These are phyloP conservation scores for Leptonema lineaticorne DNA, from an alignment of 1,140 invertebrate genomes.

Conservation along the genomic window DNA sequence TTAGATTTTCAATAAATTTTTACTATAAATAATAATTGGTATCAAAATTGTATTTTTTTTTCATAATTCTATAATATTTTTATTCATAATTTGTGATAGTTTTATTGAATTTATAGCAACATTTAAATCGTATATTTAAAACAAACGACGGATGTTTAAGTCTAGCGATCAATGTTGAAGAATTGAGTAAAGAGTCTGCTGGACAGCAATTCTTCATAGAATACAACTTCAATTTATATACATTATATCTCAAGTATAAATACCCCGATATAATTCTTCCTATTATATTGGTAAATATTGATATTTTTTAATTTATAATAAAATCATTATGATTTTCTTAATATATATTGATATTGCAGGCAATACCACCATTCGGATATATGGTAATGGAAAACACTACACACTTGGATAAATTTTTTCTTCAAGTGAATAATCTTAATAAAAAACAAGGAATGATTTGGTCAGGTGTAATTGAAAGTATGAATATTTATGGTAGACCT, in stretches of 20 bases:
- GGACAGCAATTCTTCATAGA: conserved; percentile 11
- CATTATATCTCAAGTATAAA: conserved; percentile 12
- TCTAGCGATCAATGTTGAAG: conserved; percentile 6
- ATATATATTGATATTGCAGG: conserved; percentile 16
- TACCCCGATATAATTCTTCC: conserved; percentile 20
- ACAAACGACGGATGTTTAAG: conserved; percentile 3
- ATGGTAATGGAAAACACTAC: not conserved
- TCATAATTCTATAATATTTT: too few species aligned
- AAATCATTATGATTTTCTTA: not conserved
- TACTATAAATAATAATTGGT: too few species aligned
- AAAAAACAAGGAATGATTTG: conserved; percentile 24
- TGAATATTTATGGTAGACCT: conserved; percentile 5
- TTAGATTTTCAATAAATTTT: too few species aligned
- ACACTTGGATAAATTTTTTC: conserved; percentile 1
- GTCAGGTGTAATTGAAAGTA: conserved; percentile 19
- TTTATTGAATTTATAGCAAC: conserved; percentile 7
- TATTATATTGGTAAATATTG: conserved; percentile 15
- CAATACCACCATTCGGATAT: not conserved
- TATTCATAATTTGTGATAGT: not conserved
- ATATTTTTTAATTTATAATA: not conserved
- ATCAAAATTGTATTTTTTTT: not conserved
- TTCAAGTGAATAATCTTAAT: conserved; percentile 15
- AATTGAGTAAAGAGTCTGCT: not conserved
- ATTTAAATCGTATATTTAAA: conserved; percentile 3
- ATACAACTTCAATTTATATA: not conserved